Conservation (phyloP, 2,797 vertebrate genomes). For the Dipus sagitta region DNA sequence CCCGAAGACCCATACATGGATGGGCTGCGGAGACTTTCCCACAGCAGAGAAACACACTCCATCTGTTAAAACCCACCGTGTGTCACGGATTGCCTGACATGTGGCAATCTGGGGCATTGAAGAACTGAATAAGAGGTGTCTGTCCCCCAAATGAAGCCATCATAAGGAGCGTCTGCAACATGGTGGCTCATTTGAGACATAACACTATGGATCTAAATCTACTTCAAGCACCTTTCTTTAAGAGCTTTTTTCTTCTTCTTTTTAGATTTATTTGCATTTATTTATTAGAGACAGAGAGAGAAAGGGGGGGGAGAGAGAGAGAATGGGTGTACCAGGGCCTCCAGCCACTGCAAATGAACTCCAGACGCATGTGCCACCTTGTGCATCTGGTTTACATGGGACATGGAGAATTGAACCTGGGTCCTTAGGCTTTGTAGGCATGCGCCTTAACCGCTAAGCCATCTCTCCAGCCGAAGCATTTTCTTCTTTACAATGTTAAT, state of each 20-base stretch:
- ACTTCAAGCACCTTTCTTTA: slow-evolving; percentile 4
- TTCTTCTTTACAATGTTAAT: not conserved
- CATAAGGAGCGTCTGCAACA: not conserved
- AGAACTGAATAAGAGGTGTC: not conserved
- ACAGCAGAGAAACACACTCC: no score
- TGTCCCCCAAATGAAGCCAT: not conserved
- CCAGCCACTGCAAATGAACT: no score
- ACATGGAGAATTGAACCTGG: no score
- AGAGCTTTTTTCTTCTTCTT: not conserved
- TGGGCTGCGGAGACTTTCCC: not conserved
- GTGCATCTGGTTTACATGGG: no score
- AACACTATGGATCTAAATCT: not conserved
- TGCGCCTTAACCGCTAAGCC: no score
- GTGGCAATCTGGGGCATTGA: not conserved
- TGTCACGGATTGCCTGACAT: not conserved
- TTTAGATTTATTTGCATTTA: no score
- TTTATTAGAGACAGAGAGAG: no score
- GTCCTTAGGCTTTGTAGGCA: no score
- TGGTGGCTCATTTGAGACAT: not conserved
- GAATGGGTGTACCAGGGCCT: no score
- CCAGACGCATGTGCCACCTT: no score
- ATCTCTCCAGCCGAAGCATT: no score
- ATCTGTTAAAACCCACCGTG: not conserved
- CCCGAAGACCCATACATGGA: not conserved
- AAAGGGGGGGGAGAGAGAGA: no score